These are phyloP conservation scores for Nyctibius bracteatus DNA, from an alignment of 2,113 vertebrate species.

Conservation along the genomic window DNA sequence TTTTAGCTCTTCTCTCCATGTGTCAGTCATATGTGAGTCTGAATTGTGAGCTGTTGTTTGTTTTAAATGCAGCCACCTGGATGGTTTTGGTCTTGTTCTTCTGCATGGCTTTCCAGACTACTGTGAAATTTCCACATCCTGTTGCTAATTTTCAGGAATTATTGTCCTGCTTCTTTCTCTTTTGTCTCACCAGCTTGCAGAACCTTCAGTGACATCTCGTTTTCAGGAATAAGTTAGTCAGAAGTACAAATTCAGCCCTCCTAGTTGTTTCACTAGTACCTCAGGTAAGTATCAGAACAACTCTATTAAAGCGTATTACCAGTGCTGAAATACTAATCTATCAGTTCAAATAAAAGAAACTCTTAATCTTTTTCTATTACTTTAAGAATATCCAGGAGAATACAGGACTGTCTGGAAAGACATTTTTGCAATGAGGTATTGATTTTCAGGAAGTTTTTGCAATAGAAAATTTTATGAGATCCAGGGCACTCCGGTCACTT, in stretches of 20 bases:
- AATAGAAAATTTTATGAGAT: not conserved
- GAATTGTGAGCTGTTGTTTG: not conserved
- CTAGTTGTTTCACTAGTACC: not conserved
- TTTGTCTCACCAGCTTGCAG: not conserved
- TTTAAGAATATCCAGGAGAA: not conserved
- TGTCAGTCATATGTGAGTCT: not conserved
- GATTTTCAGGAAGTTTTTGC: constrained; percentile 28
- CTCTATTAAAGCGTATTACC: not conserved
- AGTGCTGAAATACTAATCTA: not conserved
- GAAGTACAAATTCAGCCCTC: not conserved
- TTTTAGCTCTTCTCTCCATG: not conserved
- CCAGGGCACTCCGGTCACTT: not conserved
- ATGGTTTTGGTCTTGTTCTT: not conserved
- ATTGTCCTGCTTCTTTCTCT: not conserved
- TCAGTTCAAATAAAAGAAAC: not conserved
- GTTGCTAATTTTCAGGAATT: not conserved
- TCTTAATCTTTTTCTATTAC: not conserved
- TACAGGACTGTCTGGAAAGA: not conserved
- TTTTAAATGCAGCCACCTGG: not conserved
- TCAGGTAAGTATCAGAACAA: not conserved
- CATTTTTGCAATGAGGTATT: constrained; percentile 4
- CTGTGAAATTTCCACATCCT: not conserved
- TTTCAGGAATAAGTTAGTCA: not conserved
- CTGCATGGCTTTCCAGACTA: not conserved
- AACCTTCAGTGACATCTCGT: not conserved